Evolutionary conservation across 2,888 invertebrate genomes (phyloP).

Genomic region (Ernsta delagoae): DNA sequence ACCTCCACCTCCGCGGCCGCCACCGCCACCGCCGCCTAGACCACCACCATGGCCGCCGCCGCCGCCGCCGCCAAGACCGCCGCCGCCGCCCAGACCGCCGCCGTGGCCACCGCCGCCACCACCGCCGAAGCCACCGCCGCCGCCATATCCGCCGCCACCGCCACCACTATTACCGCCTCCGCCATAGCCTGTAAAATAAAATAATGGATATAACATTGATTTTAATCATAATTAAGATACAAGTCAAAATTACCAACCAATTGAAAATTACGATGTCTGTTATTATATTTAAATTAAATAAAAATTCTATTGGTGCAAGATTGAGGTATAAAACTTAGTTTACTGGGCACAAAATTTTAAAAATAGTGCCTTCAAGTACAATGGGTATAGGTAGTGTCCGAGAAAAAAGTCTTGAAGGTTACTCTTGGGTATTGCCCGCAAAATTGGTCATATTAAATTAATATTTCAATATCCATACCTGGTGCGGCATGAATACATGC

Average conservation of each 20-base stretch:
- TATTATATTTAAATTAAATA: no score
- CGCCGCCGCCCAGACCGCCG: conserved; percentile 30
- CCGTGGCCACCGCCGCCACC: conserved; percentile 36
- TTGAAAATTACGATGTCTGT: no score
- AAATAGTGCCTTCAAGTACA: no score
- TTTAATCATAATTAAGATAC: neutral
- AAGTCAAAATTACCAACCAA: no score
- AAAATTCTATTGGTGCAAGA: no score
- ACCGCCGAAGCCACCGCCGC: conserved; percentile 10
- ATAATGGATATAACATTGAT: neutral
- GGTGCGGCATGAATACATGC: conserved; percentile 65
- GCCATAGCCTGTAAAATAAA: conserved; percentile 36
- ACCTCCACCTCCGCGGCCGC: conserved; percentile 52
- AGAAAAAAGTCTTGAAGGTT: neutral
- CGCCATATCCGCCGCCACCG: conserved; percentile 35
- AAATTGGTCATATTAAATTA: neutral
- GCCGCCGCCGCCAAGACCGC: conserved; percentile 26
- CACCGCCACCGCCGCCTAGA: conserved; percentile 45
- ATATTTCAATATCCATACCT: conserved; percentile 53
- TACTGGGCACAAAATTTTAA: no score
- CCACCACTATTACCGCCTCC: conserved; percentile 35
- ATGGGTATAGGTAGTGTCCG: neutral
- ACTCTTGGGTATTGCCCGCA: neutral
- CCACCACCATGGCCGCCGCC: conserved; percentile 31
- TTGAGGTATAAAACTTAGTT: no score